Evolutionary conservation across 2,113 vertebrate genomes (phyloP), one percentile per base, ranked within the genome.

Genomic region (Athene cunicularia): DNA sequence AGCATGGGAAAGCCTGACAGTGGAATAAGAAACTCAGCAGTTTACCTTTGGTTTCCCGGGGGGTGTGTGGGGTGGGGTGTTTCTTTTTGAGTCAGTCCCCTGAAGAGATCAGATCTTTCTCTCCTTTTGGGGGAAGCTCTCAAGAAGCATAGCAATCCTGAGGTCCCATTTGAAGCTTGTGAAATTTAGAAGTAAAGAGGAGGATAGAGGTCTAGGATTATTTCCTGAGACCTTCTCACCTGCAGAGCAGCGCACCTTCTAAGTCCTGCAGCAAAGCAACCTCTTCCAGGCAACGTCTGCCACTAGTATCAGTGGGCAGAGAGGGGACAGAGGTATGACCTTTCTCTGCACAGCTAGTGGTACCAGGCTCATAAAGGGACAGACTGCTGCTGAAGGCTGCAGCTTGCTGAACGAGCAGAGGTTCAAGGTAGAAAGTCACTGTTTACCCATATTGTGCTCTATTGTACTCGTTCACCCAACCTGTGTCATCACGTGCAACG

Each of bases 401-500:
- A 67, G 32, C 28, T 88, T 88, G 49, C 72, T 59, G 68, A 76
- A 21, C 14, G 76, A 81, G 32, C 35, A 70, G 50, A 41, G 2
- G 8, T 70, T 62, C 13, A 14, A 45, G 28, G 12, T 16, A 56
- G 32, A 74, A 55, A 47, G 56, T 52, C 24, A 8, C 9, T 28
- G 14, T 35, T 68, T 12, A 53, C 32, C n/a, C 12, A 8, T 23
- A 5, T 45, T 0, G 0, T 62, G 43, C 20, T 68, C 13, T 64
- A 6, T 32, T 15, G 20, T 22, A 9, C 19, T 24, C 5, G 7
- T 28, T 71, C 68, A 58, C 13, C 35, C 86, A 76, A 23, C 7
- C 45, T 28, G 30, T 12, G 5, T 23, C 11, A 21, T 72, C 16
- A 2, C 4, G 18, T n/a, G 62, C 19, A 12, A 49, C 1, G 0